These are phyloP conservation scores for Cervus canadensis DNA, from an alignment of 2,113 vertebrate species.

Conservation along the genomic window DNA sequence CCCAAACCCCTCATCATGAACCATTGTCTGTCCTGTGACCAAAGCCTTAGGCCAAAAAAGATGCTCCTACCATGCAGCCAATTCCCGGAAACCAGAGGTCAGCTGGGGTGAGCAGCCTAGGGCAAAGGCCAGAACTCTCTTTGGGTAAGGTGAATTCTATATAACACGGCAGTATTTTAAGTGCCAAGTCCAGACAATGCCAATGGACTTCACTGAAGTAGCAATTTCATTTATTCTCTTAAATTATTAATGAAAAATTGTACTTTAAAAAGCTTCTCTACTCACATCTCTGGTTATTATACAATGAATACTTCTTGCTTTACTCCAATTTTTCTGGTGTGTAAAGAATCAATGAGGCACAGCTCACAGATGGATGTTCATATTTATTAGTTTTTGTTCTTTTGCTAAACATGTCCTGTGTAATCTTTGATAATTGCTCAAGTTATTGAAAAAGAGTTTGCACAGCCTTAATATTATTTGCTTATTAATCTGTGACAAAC, in stretches of 20 bases:
- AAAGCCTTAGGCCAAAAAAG: not conserved
- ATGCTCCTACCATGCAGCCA: not conserved
- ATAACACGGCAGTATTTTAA: not conserved
- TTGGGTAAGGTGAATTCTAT: not conserved
- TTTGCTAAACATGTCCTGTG: slow-evolving; percentile 50
- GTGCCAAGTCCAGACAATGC: not conserved
- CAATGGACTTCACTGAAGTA: not conserved
- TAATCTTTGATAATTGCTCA: slow-evolving; percentile 68
- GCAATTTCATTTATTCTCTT: slow-evolving; percentile 3
- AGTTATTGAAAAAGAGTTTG: slow-evolving; percentile 61
- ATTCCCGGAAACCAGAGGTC: not conserved
- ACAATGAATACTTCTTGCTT: slow-evolving; percentile 61
- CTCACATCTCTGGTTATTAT: slow-evolving; percentile 35
- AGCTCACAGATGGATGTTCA: slow-evolving; percentile 66
- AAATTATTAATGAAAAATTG: slow-evolving; percentile 53
- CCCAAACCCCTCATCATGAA: not conserved
- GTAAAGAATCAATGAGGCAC: slow-evolving; percentile 73
- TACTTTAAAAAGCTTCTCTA: not conserved
- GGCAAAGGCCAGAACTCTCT: not conserved
- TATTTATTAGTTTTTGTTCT: slow-evolving; percentile 62
- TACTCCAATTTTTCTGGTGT: slow-evolving; percentile 42
- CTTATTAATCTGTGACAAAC: slow-evolving; percentile 68
- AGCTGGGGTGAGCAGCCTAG: not conserved
- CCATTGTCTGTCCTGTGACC: not conserved
- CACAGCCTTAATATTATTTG: slow-evolving; percentile 66